phyloP scores from a whole-genome alignment of 23 tunicate species.

The Aplidium turbinatum region DNA sequence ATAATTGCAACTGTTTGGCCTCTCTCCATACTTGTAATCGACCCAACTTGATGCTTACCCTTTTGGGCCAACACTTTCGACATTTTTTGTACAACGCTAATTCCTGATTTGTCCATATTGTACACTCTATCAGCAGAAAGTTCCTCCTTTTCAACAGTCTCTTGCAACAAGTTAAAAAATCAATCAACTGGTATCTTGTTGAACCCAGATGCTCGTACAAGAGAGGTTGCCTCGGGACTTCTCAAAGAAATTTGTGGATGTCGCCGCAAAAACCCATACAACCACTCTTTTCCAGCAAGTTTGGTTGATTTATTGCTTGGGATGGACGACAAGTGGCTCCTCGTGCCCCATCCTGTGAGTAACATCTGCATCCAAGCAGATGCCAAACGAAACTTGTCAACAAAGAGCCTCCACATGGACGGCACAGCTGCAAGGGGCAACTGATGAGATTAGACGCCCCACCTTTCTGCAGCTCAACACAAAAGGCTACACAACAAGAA shows the following conservation, averaged over 20 bases:
- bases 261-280: conserved; percentile 10
- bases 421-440: no score
- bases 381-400: no score
- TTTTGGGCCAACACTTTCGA: conserved; percentile 3
- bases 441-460: no score
- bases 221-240: conserved; percentile 21
- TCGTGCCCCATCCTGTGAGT: no score
- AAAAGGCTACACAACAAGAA: no score
- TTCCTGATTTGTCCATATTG: not conserved
- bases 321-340: no score
- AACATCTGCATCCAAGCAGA: no score
- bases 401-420: no score
- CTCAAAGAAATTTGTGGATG: conserved; percentile 29
- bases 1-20: not conserved
- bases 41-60: conserved; percentile 19
- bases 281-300: no score
- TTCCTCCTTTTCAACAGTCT: not conserved
- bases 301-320: no score
- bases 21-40: conserved; percentile 17
- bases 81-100: conserved; percentile 17
- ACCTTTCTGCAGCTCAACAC: no score
- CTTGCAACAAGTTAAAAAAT: conserved; percentile 5
- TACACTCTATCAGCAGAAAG: conserved; percentile 4
- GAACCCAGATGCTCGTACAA: conserved; percentile 35
- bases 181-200: conserved; percentile 5